These are phyloP conservation scores for Monoplex corrugatus DNA, from an alignment of 2,888 invertebrate species.

Conservation along the genomic window DNA sequence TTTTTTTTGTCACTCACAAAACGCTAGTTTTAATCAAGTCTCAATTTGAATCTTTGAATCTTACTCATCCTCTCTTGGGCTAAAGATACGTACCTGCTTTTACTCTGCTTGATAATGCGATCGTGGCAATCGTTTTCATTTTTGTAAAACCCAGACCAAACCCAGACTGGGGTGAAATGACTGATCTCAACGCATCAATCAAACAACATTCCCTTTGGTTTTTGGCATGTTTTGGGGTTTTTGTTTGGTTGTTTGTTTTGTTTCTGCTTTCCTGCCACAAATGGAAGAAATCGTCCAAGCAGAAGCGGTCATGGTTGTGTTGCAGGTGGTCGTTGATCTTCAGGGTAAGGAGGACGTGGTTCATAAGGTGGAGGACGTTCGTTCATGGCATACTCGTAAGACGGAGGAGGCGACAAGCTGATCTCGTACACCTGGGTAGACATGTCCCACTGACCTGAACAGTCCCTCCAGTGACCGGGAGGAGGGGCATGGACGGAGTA, in stretches of 20 bases:
- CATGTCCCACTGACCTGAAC: not conserved
- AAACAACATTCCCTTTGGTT: not conserved
- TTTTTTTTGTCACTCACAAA: too few relatives aligned
- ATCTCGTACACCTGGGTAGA: not conserved
- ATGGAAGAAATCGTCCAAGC: not conserved
- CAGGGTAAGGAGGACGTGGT: not conserved
- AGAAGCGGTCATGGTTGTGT: not conserved
- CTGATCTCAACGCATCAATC: not conserved
- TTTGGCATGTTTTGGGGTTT: too few relatives aligned
- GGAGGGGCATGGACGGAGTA: not conserved
- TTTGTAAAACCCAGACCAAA: too few relatives aligned
- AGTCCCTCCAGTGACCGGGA: not conserved
- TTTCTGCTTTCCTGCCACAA: too few relatives aligned
- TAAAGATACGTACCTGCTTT: too few relatives aligned
- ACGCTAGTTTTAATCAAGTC: too few relatives aligned
- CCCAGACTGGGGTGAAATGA: not conserved
- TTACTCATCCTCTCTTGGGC: too few relatives aligned
- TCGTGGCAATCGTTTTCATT: too few relatives aligned
- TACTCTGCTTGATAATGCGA: too few relatives aligned
- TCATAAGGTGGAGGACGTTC: conserved; percentile 11
- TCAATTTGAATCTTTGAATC: too few relatives aligned
- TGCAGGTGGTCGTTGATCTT: too few relatives aligned
- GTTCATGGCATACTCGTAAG: conserved; percentile 9
- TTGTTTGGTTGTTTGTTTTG: too few relatives aligned
- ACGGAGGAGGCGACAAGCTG: conserved; percentile 30